phyloP scores from a whole-genome alignment of 2,888 invertebrate species.

The Leucophora obtusa region DNA sequence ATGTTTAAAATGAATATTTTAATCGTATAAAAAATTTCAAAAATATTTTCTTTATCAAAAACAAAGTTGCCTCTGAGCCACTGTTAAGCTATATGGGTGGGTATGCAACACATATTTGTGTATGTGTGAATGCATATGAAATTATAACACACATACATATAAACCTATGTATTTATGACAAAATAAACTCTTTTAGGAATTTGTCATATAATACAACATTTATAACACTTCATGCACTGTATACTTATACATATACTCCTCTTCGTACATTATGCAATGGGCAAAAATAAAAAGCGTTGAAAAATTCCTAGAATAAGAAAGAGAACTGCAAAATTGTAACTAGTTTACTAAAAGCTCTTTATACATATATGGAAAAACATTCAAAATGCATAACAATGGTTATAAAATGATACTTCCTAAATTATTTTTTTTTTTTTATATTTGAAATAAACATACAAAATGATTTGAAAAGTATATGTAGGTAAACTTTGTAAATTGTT shows the following conservation, averaged over 20 bases:
- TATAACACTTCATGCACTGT: not conserved
- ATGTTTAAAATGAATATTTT: too few species aligned
- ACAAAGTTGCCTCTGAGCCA: not conserved
- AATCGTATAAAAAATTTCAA: too few species aligned
- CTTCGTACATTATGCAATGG: not conserved
- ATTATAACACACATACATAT: not conserved
- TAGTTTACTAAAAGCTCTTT: not conserved
- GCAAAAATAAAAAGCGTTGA: not conserved
- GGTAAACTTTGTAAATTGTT: too few species aligned
- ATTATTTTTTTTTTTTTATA: too few species aligned
- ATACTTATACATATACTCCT: not conserved
- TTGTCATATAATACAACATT: conserved; percentile 5
- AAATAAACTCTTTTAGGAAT: not conserved
- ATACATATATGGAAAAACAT: not conserved
- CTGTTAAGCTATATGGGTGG: not conserved
- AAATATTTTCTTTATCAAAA: too few species aligned
- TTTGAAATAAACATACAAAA: too few species aligned
- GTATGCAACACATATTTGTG: not conserved
- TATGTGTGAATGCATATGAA: not conserved
- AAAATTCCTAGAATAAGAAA: not conserved
- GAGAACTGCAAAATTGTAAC: not conserved
- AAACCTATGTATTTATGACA: not conserved
- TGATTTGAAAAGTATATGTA: too few species aligned
- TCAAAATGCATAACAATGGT: not conserved
- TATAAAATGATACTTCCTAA: too few species aligned